These are phyloP conservation scores for Leucoptera coffeella DNA, from an alignment of 2,888 invertebrate genomes.

Conservation along the genomic window DNA sequence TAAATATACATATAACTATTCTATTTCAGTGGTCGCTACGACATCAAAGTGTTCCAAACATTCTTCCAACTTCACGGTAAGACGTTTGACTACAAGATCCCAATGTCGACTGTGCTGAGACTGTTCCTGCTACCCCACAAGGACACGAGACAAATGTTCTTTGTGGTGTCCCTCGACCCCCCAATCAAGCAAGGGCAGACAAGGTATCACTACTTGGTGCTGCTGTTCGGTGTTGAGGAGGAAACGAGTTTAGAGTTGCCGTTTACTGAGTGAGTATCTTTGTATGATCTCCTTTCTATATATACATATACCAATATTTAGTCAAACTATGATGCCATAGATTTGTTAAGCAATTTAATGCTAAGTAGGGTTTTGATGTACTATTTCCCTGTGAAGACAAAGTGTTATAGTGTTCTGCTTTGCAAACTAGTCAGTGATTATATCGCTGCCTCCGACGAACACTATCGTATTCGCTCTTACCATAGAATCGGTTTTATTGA, in stretches of 20 bases:
- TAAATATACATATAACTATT: too few relatives aligned
- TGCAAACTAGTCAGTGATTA: too few relatives aligned
- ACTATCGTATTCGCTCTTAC: too few relatives aligned
- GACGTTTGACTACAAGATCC: slow-evolving; percentile 99
- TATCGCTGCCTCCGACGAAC: too few relatives aligned
- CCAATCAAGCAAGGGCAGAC: slow-evolving; percentile 99
- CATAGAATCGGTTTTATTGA: too few relatives aligned
- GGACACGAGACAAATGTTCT: slow-evolving; percentile 97
- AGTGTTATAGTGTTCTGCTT: too few relatives aligned
- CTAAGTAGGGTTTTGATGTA: too few relatives aligned
- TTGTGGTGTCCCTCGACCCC: slow-evolving; percentile 95
- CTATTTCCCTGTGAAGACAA: too few relatives aligned
- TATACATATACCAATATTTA: too few relatives aligned
- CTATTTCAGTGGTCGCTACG: slow-evolving; percentile 83
- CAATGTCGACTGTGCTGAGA: slow-evolving; percentile 91
- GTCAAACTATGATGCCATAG: too few relatives aligned
- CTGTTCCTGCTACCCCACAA: slow-evolving; percentile 94
- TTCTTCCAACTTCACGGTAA: slow-evolving; percentile 76
- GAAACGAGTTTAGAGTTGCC: slow-evolving; percentile 88
- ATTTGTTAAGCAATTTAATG: too few relatives aligned
- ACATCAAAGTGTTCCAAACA: slow-evolving; percentile 85
- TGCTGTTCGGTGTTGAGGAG: slow-evolving; percentile 92
- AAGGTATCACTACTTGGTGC: slow-evolving; percentile 91
- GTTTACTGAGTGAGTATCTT: slow-evolving; percentile 72
- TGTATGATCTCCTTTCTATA: too few relatives aligned